Base-by-base conservation (phyloP, 2,888 invertebrate genomes). In the Podotricha telesiphe region DNA sequence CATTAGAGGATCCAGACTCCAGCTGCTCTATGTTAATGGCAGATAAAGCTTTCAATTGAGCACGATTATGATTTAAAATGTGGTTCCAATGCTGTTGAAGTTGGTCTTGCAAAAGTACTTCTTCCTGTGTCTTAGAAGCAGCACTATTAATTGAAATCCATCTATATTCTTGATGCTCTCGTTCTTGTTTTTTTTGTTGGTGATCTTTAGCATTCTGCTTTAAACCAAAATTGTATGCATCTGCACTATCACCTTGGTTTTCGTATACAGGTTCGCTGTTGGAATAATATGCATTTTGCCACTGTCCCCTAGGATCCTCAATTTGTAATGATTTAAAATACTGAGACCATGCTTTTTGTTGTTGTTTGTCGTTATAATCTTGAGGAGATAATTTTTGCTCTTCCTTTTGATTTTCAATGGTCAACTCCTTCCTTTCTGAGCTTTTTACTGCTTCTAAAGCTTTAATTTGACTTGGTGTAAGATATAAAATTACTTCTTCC, bases 381-480 rank as follows among this genome's bases (percentile, higher is more conserved):
- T 66, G 69, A 37, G 72, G 71, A 53, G 71, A 72, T 13, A 73
- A 74, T 56, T 66, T 42, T 28, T 55, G 53, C 34, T 55, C 53
- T 55, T 72, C 64, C 61, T 68, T 64, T 10, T 40, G 20, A 37
- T 73, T 61, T n/a, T 68, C 71, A 22, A 66, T 59, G 61, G 62
- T 62, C 15, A 74, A 58, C 51, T 68, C 73, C 2, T 67, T 69
- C 28, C 72, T 70, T 19, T 73, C 82, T 53, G 80, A 77, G 47
- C 11, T 59, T 47, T 63, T 58, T 1, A 34, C 56, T 17, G 20
- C 45, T 77, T 87, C 82, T 48, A 88, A 80, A 42, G 80, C 78
- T 64, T 77, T 81, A 45, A 88, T 87, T 78, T 91, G 88, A 15
- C 79, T 82, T 2, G 87, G 86, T 65, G 90, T 89, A 47, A 91